Percentiles rank a stretch among this genome's conserved stretches.
These are phyloP conservation scores for Nomada ferruginata DNA, from an alignment of 2,888 invertebrate genomes.

Conservation along the genomic window DNA sequence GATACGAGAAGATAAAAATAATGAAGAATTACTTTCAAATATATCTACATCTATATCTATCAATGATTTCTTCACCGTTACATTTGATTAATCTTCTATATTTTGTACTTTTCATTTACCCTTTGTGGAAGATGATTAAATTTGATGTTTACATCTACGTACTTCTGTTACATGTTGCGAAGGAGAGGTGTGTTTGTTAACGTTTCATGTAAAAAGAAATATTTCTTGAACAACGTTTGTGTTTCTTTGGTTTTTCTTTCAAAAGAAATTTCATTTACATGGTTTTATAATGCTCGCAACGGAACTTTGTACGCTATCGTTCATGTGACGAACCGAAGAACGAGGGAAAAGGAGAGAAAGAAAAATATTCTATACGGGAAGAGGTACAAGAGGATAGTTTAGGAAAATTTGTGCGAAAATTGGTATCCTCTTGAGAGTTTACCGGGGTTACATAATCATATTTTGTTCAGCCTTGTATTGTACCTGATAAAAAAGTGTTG, in stretches of 20 bases:
- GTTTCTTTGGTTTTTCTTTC: slow-evolving; percentile 18
- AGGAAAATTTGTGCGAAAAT: neutral
- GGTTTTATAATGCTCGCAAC: slow-evolving; percentile 27
- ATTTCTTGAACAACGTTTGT: slow-evolving; percentile 45
- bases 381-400: neutral
- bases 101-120: neutral
- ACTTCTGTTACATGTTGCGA: neutral
- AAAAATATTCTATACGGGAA: neutral
- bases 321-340: slow-evolving; percentile 9
- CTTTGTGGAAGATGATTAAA: slow-evolving; percentile 11
- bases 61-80: slow-evolving; percentile 6
- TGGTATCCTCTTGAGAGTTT: slow-evolving; percentile 35
- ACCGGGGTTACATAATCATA: slow-evolving; percentile 53
- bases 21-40: slow-evolving; percentile 6
- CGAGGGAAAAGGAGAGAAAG: neutral
- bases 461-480: slow-evolving; percentile 74
- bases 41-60: neutral
- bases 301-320: slow-evolving; percentile 17
- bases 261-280: slow-evolving; percentile 10
- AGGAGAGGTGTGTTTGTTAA: slow-evolving; percentile 24
- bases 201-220: slow-evolving; percentile 22
- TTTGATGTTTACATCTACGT: neutral
- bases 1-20: neutral
- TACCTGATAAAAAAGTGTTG: slow-evolving; percentile 68
- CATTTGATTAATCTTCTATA: slow-evolving; percentile 6